Evolutionary conservation across 1,140 invertebrate species (phyloP).

Genomic region (Probaryconus sp.): DNA sequence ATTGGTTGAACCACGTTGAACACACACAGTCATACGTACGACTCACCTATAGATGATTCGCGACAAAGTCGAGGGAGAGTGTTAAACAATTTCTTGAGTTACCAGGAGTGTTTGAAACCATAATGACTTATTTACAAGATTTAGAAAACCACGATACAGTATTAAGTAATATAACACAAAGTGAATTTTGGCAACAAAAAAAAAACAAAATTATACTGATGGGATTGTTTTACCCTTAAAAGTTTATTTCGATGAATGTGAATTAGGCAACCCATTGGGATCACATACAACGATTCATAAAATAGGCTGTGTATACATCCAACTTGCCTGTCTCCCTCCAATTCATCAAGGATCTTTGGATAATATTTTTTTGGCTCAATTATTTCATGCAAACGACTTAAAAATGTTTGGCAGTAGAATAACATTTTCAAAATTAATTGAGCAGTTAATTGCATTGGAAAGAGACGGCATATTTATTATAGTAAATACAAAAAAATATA

Average conservation of each 20-base stretch:
- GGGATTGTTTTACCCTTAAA: conserved; percentile 4
- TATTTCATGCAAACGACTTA: conserved; percentile 14
- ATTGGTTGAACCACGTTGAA: too few species aligned
- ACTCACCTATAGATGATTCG: too few species aligned
- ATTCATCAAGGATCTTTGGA: background rate
- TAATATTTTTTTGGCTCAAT: conserved; percentile 16
- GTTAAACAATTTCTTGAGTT: conserved; percentile 21
- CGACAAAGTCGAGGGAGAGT: too few species aligned
- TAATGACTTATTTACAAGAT: conserved; percentile 3
- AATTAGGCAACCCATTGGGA: conserved; percentile 10
- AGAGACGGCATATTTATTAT: background rate
- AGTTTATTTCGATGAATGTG: conserved; percentile 16
- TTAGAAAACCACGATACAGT: conserved; percentile 2
- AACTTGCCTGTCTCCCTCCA: conserved; percentile 11
- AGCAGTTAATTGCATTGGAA: background rate
- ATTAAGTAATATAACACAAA: conserved; percentile 5
- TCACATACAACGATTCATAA: conserved; percentile 19
- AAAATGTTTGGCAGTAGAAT: conserved; percentile 2
- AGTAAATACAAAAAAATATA: background rate
- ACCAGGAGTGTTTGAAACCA: conserved; percentile 8
- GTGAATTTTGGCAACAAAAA: conserved; percentile 6
- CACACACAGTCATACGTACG: too few species aligned
- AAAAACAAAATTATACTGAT: background rate
- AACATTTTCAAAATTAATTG: conserved; percentile 19
- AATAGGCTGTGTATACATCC: conserved; percentile 6